Base-by-base conservation (phyloP, 92 coral and sea anemone species). In the Metridium senile region DNA sequence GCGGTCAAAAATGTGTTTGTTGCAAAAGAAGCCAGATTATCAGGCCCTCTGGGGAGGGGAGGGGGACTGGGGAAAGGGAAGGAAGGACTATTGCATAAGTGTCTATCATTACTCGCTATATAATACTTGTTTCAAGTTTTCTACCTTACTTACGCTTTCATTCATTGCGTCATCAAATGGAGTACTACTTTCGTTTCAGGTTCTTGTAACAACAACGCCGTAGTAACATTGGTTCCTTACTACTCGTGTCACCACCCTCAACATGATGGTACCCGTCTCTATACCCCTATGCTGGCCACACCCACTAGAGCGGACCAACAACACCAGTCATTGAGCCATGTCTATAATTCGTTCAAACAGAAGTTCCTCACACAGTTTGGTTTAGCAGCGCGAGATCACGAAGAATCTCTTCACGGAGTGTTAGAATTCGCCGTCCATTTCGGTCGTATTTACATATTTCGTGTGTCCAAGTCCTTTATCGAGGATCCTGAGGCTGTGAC, bases 401-500 rank as follows among this genome's bases (percentile, higher is more conserved):
- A 85, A 10, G 46, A 80, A 1, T 70, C 90, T 26, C 59, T 96
- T 11, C 99, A 96, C 35, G 99, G 99, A 9, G 75, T 45, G 30
- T 66, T 93, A 86, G 97, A 89, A 64, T 96, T 96, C 34, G 86
- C 83, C 20, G 93, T 93, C 11, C 97, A 88, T 72, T 92, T 96
- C 58, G 99, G 99, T 9, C 88, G 99, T 19, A 83, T 93, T 25
- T 96, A 96, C 79, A 93, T 91, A 23, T 89, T 96, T 43, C 85
- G 90, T 62, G 81, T 96, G 58, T 97, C 99, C 4, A 88, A 89
- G 51, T 86, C 97, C 27, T 89, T 93, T 62, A 89, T 91, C 7
- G 99, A 96, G 20, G 99, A 96, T 84, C 80, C 93, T 18, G 99
- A 93, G 51, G 77, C 92, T 7, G 92, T 93, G 0, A 93, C 98